Percentiles rank a stretch among this genome's conserved stretches.
Evolutionary conservation across 1,140 invertebrate species (phyloP).

Genomic region (Contarinia nasturtii): DNA sequence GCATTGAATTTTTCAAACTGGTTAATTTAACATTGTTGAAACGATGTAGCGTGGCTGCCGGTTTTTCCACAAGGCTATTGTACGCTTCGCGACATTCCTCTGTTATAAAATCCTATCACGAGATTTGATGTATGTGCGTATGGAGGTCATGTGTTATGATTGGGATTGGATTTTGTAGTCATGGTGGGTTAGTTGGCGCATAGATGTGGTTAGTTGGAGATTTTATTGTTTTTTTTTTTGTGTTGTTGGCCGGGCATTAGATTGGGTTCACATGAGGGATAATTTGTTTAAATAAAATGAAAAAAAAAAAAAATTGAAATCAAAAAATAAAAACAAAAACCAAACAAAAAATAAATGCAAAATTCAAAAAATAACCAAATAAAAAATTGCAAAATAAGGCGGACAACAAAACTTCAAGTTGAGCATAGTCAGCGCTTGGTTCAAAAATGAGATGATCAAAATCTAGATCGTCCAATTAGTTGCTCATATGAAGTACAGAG

Average conservation of each 20-base stretch:
- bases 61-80: slow-evolving; percentile 65
- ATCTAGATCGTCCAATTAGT: too few species aligned
- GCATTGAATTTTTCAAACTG: neutral
- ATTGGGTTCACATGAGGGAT: slow-evolving; percentile 1
- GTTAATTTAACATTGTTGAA: slow-evolving; percentile 1
- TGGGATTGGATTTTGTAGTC: slow-evolving; percentile 2
- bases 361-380: neutral
- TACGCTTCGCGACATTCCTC: slow-evolving; percentile 78
- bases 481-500: too few species aligned
- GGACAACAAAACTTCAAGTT: slow-evolving; percentile 11
- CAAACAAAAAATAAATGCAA: neutral
- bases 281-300: slow-evolving; percentile 17
- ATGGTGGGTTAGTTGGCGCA: too few species aligned
- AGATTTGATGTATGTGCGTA: slow-evolving; percentile 17
- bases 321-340: neutral
- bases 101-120: slow-evolving; percentile 48
- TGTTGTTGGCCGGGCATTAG: neutral
- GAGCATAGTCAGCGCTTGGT: slow-evolving; percentile 5
- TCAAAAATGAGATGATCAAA: slow-evolving; percentile 7
- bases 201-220: too few species aligned
- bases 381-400: slow-evolving; percentile 10
- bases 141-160: slow-evolving; percentile 1
- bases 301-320: slow-evolving; percentile 9
- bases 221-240: neutral
- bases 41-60: slow-evolving; percentile 2